Percentiles rank a stretch among this genome's conserved stretches.
These are phyloP conservation scores for Napeogenes inachia DNA, from an alignment of 2,888 invertebrate species.

Conservation along the genomic window DNA sequence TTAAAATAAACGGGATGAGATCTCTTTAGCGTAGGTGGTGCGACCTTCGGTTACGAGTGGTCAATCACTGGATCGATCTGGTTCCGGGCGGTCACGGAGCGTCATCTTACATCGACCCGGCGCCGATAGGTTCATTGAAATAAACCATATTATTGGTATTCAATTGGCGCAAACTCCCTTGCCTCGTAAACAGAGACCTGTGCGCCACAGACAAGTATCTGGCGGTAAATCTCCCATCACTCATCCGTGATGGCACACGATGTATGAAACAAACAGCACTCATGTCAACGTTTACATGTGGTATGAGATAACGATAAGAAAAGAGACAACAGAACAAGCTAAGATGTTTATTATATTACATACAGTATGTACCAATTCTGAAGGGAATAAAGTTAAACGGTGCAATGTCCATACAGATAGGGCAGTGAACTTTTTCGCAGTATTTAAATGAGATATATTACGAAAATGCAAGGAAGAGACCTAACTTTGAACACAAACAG, in stretches of 20 bases:
- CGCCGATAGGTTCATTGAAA: constrained; percentile 46
- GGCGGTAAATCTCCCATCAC: constrained; percentile 38
- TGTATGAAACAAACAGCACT: constrained; percentile 45
- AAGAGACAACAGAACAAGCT: constrained; percentile 44
- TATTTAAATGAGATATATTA: constrained; percentile 38
- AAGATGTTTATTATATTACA: constrained; percentile 31
- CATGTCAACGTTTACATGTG: constrained; percentile 52
- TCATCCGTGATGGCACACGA: constrained; percentile 35
- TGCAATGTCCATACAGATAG: constrained; percentile 46
- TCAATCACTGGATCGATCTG: constrained; percentile 48
- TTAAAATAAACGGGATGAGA: constrained; percentile 61
- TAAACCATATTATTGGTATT: constrained; percentile 38
- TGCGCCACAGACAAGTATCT: constrained; percentile 38
- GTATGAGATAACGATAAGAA: constrained; percentile 55
- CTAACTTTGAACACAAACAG: neutral
- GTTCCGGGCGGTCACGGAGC: constrained; percentile 44
- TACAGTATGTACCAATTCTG: constrained; percentile 8
- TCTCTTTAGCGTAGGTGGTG: constrained; percentile 58
- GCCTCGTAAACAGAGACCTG: constrained; percentile 10
- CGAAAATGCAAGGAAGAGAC: neutral
- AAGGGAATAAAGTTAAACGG: constrained; percentile 32
- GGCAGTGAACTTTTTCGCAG: constrained; percentile 58
- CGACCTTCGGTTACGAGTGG: constrained; percentile 55
- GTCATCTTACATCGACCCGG: constrained; percentile 47
- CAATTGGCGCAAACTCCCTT: constrained; percentile 39